Evolutionary conservation across 2,113 vertebrate species (phyloP), one percentile per base, ranked within the genome.

Genomic region (Dicaeum eximium): DNA sequence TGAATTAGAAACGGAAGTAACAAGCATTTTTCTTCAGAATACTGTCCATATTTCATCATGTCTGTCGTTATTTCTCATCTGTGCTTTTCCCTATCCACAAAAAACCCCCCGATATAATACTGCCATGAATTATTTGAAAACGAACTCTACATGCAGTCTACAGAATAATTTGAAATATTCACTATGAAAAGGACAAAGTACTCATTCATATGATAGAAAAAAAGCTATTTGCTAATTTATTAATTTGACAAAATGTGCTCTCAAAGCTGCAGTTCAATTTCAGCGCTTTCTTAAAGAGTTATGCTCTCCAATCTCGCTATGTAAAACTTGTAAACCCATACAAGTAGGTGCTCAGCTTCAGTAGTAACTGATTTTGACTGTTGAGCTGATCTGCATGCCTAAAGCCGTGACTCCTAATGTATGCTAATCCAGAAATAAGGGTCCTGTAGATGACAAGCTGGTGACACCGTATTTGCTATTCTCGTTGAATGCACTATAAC

Each of bases 51-150:
- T 54, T 80, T 87, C n/a, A 74, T 48, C 21, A 13, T 57, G 10
- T n/a, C 42, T 61, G 18, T 50, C 44, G 58, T 78, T 57, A n/a
- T 25, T 66, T 74, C 38, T 73, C 30, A 71, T 51, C 35, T 50
- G 5, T 38, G 18, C 35, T 31, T 71, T 57, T 67, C 47, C 15
- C 9, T 18, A 8, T 6, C 33, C 38, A 45, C 31, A 60, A 61
- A 86, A 88, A 28, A 7, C 0, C 1, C 2, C 9, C 2, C 0
- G 2, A 47, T 57, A n/a, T n/a, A 58, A 61, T 56, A 15, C 22
- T 31, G 28, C 19, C 35, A 37, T 37, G 25, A 82, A 37, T 15
- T 57, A 6, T 42, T 66, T 53, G 28, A 70, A 89, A 88, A 38
- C 13, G 62, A 2, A 11, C 7, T 42, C 38, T 69, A 48, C 13